Conservation (phyloP, 2,888 invertebrate genomes). For the Cheilosia vernalis region DNA sequence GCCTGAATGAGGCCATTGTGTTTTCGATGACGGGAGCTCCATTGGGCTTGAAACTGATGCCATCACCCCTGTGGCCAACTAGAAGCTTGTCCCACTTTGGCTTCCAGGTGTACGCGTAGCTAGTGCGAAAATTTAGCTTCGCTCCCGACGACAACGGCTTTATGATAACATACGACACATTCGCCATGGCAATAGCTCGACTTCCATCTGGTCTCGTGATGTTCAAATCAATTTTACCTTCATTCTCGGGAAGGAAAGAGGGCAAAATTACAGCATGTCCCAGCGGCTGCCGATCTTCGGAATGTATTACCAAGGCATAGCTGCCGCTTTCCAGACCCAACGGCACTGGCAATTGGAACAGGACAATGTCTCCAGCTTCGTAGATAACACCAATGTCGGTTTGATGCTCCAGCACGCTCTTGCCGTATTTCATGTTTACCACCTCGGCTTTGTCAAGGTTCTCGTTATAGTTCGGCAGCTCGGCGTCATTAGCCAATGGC, state of each 20-base stretch:
- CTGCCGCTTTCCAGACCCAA: slow-evolving; percentile 77
- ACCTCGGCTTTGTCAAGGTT: slow-evolving; percentile 78
- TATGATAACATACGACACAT: slow-evolving; percentile 85
- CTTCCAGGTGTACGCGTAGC: slow-evolving; percentile 94
- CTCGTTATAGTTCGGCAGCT: slow-evolving; percentile 56
- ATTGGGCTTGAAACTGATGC: slow-evolving; percentile 90
- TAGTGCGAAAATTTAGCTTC: slow-evolving; percentile 89
- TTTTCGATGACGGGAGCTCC: slow-evolving; percentile 92
- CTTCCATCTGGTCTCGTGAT: slow-evolving; percentile 88
- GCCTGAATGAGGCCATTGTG: slow-evolving; percentile 96
- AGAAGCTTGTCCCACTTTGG: slow-evolving; percentile 93
- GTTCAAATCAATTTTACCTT: slow-evolving; percentile 90
- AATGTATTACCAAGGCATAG: slow-evolving; percentile 78
- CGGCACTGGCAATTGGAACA: slow-evolving; percentile 81
- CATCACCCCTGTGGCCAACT: slow-evolving; percentile 97
- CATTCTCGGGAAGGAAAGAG: slow-evolving; percentile 89
- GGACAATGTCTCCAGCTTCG: slow-evolving; percentile 79
- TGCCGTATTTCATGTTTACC: slow-evolving; percentile 79
- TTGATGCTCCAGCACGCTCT: slow-evolving; percentile 79
- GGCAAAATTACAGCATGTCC: slow-evolving; percentile 94
- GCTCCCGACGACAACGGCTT: slow-evolving; percentile 79
- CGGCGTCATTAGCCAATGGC: slow-evolving; percentile 75
- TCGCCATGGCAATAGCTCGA: slow-evolving; percentile 89
- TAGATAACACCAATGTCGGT: slow-evolving; percentile 78
- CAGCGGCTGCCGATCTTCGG: slow-evolving; percentile 85